Evolutionary conservation across 2,113 vertebrate genomes (phyloP).

Genomic region (Tupaia tana): DNA sequence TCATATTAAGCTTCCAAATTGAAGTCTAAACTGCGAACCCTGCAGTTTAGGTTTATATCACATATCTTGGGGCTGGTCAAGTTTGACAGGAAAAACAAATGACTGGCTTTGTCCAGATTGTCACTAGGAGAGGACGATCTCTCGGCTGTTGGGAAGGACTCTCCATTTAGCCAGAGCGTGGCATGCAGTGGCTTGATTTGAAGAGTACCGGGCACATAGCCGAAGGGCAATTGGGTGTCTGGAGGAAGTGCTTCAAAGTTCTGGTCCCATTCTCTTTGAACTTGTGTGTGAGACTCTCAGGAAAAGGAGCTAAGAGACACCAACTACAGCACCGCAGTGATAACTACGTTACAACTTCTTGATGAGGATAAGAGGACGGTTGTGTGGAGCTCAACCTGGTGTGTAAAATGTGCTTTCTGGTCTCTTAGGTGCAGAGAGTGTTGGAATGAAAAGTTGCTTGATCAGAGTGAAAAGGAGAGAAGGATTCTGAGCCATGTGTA

Average conservation of each 20-base stretch:
- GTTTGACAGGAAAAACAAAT: conserved; percentile 52
- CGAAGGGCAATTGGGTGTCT: background rate
- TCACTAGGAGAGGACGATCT: background rate
- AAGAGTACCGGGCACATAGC: background rate
- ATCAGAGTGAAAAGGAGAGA: background rate
- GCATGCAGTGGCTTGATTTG: background rate
- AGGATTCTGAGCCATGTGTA: background rate
- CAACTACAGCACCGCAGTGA: background rate
- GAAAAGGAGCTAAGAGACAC: background rate
- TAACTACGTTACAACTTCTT: background rate
- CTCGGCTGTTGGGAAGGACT: background rate
- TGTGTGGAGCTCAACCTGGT: background rate
- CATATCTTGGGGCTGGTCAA: background rate
- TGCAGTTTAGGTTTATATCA: conserved; percentile 15
- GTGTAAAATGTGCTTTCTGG: background rate
- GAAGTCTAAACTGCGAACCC: background rate
- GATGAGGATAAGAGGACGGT: background rate
- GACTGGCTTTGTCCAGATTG: conserved; percentile 15
- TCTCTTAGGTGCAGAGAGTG: background rate
- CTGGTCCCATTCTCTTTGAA: background rate
- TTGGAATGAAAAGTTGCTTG: background rate
- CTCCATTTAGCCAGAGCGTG: background rate
- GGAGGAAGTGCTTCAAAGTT: background rate
- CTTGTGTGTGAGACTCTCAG: background rate
- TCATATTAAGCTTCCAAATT: background rate